These are phyloP conservation scores for Iselma pallidipennis DNA, from an alignment of 2,888 invertebrate genomes.

Conservation along the genomic window DNA sequence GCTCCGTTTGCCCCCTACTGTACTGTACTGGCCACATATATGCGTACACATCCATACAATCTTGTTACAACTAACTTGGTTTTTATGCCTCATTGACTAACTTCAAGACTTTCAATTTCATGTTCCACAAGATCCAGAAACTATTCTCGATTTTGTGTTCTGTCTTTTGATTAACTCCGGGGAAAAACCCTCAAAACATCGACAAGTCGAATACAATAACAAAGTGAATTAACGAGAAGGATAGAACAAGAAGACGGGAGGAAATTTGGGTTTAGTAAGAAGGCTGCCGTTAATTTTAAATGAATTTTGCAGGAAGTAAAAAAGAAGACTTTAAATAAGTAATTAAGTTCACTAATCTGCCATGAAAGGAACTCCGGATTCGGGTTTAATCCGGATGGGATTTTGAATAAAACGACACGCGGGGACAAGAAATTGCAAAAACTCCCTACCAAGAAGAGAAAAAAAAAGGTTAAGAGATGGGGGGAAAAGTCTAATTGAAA, in stretches of 20 bases:
- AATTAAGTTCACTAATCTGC: constrained; percentile 36
- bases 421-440: background rate
- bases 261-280: background rate
- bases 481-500: constrained; percentile 30
- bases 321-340: constrained; percentile 34
- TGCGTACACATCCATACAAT: no score
- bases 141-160: no score
- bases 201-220: background rate
- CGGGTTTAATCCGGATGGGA: constrained; percentile 21
- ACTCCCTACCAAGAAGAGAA: background rate
- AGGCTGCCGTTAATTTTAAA: constrained; percentile 19
- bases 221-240: background rate
- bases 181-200: background rate
- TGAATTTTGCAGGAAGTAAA: constrained; percentile 26
- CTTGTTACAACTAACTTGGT: background rate
- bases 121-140: no score
- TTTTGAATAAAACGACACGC: background rate
- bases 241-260: background rate
- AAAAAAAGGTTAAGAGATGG: background rate
- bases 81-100: background rate
- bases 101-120: background rate
- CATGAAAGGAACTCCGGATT: constrained; percentile 26
- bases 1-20: constrained; percentile 28
- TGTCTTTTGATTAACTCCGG: background rate
- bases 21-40: background rate